These are phyloP conservation scores for Pomacea maculata DNA, from an alignment of 1,140 invertebrate genomes.

Conservation along the genomic window DNA sequence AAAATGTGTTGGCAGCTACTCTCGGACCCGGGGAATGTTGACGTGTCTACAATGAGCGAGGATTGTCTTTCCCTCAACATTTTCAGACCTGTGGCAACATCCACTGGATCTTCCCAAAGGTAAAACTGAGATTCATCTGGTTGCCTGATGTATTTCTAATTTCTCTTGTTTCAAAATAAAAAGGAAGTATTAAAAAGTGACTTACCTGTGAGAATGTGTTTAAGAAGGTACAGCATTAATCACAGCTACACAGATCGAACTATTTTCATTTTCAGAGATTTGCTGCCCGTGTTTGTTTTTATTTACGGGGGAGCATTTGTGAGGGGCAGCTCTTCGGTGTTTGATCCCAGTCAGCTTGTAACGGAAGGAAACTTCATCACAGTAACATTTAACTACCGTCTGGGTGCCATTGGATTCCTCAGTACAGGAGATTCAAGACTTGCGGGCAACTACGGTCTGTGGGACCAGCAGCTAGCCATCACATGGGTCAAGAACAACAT, in stretches of 20 bases:
- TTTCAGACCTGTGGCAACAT: conserved; percentile 48
- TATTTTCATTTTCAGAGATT: no score
- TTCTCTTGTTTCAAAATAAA: no score
- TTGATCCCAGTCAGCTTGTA: neutral
- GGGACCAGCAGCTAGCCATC: conserved; percentile 58
- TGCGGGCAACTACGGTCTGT: conserved; percentile 61
- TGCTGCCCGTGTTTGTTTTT: neutral
- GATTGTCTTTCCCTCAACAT: conserved; percentile 96
- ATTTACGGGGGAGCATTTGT: neutral
- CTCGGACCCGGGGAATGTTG: neutral
- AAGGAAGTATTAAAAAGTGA: no score
- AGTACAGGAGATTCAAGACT: neutral
- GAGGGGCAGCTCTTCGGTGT: neutral
- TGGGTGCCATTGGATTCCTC: conserved; percentile 15
- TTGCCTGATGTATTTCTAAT: no score
- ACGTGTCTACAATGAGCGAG: conserved; percentile 69
- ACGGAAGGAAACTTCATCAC: conserved; percentile 4
- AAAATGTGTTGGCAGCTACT: neutral
- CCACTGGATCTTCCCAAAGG: no score
- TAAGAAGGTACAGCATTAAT: no score
- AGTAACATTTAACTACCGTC: conserved; percentile 15
- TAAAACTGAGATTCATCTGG: no score
- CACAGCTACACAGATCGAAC: no score
- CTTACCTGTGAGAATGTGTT: no score
- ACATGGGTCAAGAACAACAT: conserved; percentile 66